A percentile compares a stretch with the other conserved stretches of the same genome.
These are phyloP conservation scores for Harpegnathos saltator DNA, from an alignment of 1,140 invertebrate genomes.

Conservation along the genomic window DNA sequence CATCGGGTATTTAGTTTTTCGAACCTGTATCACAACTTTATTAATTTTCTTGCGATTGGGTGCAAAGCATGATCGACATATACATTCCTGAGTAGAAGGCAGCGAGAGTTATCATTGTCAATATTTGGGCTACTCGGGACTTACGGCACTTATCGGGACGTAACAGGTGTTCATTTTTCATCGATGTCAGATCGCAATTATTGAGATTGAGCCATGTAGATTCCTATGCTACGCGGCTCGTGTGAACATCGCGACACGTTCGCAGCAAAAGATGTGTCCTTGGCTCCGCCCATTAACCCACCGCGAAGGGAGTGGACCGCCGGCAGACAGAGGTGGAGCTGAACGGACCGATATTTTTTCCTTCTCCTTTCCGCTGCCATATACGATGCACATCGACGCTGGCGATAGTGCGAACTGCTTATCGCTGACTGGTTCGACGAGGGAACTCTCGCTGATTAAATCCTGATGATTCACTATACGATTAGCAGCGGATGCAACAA, in stretches of 20 bases:
- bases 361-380: slow-evolving; percentile 10
- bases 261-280: slow-evolving; percentile 52
- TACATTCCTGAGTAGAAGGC: too few relatives aligned
- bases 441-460: not conserved
- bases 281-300: slow-evolving; percentile 65
- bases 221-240: not conserved
- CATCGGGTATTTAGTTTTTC: too few relatives aligned
- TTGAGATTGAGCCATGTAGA: not conserved
- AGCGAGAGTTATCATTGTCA: not conserved
- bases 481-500: not conserved
- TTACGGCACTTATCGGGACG: not conserved
- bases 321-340: slow-evolving; percentile 52
- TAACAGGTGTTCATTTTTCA: not conserved
- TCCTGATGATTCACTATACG: not conserved
- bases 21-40: too few relatives aligned
- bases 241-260: slow-evolving; percentile 44
- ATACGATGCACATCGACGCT: not conserved
- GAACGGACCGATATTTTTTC: slow-evolving; percentile 53
- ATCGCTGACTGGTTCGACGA: not conserved
- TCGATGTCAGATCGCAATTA: not conserved
- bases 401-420: not conserved
- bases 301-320: slow-evolving; percentile 65
- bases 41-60: too few relatives aligned
- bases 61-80: too few relatives aligned
- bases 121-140: not conserved